Conservation (phyloP, 2,797 vertebrate genomes). For the Phyllotis vaccarum region DNA sequence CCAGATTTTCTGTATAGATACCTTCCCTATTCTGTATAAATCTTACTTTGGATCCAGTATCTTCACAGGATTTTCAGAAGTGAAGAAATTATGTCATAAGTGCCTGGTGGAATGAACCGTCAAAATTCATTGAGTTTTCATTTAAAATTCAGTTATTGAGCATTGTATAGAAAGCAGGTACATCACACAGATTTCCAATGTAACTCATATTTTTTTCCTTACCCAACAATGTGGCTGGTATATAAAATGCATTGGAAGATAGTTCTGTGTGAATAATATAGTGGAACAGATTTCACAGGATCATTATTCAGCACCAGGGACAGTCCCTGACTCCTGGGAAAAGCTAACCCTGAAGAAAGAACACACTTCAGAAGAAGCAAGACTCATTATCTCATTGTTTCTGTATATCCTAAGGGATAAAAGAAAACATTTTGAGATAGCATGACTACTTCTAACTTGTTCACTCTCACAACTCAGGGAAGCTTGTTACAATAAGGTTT, state of each 20-base stretch:
- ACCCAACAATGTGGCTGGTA: not conserved
- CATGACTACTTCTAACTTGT: not conserved
- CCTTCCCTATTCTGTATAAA: not conserved
- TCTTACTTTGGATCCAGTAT: not conserved
- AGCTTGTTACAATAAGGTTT: no score
- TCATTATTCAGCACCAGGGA: not conserved
- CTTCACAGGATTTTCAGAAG: not conserved
- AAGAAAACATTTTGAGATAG: slow-evolving; percentile 41
- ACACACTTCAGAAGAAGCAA: not conserved
- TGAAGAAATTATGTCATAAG: not conserved
- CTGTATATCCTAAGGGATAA: not conserved
- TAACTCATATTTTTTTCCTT: not conserved
- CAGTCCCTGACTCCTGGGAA: not conserved
- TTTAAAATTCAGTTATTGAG: not conserved
- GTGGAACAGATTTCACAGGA: not conserved
- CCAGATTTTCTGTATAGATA: not conserved
- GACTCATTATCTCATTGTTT: slow-evolving; percentile 52
- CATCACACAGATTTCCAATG: not conserved
- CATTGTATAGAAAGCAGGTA: not conserved
- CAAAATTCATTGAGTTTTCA: not conserved
- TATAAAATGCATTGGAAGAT: not conserved
- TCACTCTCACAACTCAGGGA: slow-evolving; percentile 8
- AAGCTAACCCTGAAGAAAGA: not conserved
- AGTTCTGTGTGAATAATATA: not conserved
- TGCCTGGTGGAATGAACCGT: slow-evolving; percentile 8